Evolutionary conservation across 2,888 invertebrate genomes (phyloP).

Genomic region (Neoitamus cyanurus): DNA sequence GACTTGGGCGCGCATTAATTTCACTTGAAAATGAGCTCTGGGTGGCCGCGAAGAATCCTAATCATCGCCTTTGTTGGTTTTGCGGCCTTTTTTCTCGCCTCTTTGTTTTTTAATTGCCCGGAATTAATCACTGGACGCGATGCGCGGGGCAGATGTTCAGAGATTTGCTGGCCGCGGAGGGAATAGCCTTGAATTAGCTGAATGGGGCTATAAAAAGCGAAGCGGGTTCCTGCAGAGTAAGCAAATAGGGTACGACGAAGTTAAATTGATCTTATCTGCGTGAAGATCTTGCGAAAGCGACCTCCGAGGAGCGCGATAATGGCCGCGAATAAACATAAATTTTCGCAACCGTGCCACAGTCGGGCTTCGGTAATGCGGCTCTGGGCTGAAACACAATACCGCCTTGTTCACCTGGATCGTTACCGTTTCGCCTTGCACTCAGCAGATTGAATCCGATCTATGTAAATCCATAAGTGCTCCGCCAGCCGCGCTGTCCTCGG

Average conservation of each 20-base stretch:
- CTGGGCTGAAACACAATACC: neutral
- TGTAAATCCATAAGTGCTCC: constrained; percentile 10
- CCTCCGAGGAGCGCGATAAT: constrained; percentile 36
- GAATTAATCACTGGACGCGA: constrained; percentile 26
- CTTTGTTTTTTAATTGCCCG: constrained; percentile 28
- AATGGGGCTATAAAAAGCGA: neutral
- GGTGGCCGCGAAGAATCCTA: neutral
- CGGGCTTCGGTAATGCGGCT: neutral
- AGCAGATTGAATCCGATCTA: constrained; percentile 7
- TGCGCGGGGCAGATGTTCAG: constrained; percentile 5
- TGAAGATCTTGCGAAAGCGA: constrained; percentile 26
- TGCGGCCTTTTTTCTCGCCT: neutral
- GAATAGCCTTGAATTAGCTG: constrained; percentile 17
- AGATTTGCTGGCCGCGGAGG: neutral
- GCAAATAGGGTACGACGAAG: neutral
- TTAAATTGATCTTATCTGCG: constrained; percentile 23
- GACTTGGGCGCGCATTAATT: constrained; percentile 18
- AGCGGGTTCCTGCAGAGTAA: neutral
- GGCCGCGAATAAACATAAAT: constrained; percentile 40
- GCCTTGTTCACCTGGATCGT: constrained; percentile 22
- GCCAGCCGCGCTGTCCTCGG: neutral
- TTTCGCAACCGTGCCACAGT: neutral
- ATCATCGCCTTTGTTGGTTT: neutral
- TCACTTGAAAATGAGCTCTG: constrained; percentile 8
- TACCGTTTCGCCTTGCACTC: neutral